These are phyloP conservation scores for Vanacampus margaritifer DNA, from an alignment of 2,113 vertebrate species.

Conservation along the genomic window DNA sequence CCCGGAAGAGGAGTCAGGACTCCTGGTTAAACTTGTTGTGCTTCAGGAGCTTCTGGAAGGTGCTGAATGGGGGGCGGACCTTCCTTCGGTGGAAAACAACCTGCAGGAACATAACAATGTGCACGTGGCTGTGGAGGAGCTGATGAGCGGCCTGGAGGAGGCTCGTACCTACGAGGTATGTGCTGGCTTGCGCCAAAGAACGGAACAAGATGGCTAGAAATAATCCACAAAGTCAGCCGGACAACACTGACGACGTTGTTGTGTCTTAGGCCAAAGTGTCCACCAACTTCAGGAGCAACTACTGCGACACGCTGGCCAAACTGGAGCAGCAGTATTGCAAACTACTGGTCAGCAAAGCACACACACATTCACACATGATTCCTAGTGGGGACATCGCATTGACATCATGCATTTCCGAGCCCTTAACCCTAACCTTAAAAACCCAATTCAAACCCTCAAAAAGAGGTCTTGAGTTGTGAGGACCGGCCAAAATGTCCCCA, in stretches of 20 bases:
- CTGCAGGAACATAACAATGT: constrained; percentile 83
- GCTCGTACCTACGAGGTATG: constrained; percentile 86
- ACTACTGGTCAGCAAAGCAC: constrained; percentile 80
- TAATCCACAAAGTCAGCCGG: background rate
- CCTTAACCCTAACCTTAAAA: no score
- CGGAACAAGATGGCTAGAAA: background rate
- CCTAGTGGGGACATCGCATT: no score
- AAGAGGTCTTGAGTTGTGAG: no score
- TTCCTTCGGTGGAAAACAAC: constrained; percentile 87
- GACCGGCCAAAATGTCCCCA: no score
- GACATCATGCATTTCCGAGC: no score
- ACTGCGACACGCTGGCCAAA: constrained; percentile 88
- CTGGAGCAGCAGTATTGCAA: constrained; percentile 96
- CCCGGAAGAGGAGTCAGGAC: no score
- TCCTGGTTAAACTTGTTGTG: background rate
- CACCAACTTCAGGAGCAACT: constrained; percentile 85
- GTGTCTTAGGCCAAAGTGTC: constrained; percentile 83
- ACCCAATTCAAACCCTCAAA: no score
- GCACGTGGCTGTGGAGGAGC: constrained; percentile 84
- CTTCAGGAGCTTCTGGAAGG: constrained; percentile 84
- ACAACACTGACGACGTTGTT: constrained; percentile 1
- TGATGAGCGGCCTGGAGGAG: constrained; percentile 85
- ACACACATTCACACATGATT: background rate
- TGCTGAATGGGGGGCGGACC: constrained; percentile 91
- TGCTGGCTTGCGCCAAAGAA: background rate